phyloP scores from a whole-genome alignment of 2,797 vertebrate genomes.

The Gallirallus australis region DNA sequence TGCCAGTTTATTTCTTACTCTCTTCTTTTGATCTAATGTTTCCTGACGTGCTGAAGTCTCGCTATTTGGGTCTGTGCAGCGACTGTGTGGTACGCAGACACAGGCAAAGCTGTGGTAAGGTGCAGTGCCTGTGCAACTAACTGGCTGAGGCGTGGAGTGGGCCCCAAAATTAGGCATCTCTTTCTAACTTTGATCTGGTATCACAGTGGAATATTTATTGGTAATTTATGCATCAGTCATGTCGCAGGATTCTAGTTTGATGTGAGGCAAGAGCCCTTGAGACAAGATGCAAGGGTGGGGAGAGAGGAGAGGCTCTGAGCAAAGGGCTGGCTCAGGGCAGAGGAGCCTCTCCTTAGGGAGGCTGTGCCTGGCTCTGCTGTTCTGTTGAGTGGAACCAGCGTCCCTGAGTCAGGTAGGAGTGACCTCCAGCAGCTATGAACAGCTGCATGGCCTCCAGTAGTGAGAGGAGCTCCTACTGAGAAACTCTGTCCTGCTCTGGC shows the following conservation, averaged over 20 bases:
- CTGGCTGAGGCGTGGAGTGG: background rate
- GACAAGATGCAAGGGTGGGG: background rate
- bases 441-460: background rate
- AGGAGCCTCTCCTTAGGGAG: background rate
- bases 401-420: background rate
- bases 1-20: conserved; percentile 33
- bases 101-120: background rate
- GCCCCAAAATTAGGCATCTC: background rate
- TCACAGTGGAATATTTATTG: background rate
- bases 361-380: background rate
- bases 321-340: background rate
- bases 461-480: background rate
- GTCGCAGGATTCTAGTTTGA: background rate
- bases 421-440: background rate
- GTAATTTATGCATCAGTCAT: background rate
- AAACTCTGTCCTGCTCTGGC: background rate
- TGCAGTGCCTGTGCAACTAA: background rate
- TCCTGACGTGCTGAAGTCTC: background rate
- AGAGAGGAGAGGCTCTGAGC: background rate
- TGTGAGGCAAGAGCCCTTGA: background rate
- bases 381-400: background rate
- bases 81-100: no score
- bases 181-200: background rate
- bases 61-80: background rate
- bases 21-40: conserved; percentile 36